A percentile compares a stretch with the other conserved stretches of the same genome.
Evolutionary conservation across 2,113 vertebrate species (phyloP).

Genomic region (Tupaia chinensis): DNA sequence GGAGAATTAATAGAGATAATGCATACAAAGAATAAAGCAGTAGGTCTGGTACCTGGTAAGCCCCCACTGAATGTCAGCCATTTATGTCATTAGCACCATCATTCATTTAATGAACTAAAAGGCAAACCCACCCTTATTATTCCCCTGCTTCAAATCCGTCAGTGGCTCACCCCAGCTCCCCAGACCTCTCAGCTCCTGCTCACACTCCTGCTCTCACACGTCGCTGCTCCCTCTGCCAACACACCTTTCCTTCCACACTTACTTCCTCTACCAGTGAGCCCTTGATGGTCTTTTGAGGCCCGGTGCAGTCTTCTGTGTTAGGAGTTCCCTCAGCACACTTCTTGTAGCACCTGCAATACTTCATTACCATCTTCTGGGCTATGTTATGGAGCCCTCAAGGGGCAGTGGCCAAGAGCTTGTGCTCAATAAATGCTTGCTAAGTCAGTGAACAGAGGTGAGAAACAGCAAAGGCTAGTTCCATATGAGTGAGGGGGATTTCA

Average conservation of each 20-base stretch:
- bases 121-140: background rate
- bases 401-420: background rate
- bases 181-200: background rate
- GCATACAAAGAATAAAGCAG: background rate
- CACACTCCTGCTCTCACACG: background rate
- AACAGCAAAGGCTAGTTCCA: background rate
- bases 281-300: background rate
- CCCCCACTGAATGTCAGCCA: background rate
- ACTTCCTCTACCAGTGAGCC: background rate
- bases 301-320: background rate
- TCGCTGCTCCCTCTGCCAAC: background rate
- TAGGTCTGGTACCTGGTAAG: background rate
- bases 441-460: background rate
- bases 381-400: background rate
- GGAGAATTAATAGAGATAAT: background rate
- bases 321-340: background rate
- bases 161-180: background rate
- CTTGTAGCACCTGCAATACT: background rate
- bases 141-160: background rate
- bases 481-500: background rate
- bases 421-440: background rate
- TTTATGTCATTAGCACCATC: background rate
- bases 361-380: background rate
- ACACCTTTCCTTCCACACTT: background rate
- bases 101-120: conserved; percentile 15